Evolutionary conservation across 2,113 vertebrate genomes (phyloP).

Genomic region (Sigmodon hispidus): DNA sequence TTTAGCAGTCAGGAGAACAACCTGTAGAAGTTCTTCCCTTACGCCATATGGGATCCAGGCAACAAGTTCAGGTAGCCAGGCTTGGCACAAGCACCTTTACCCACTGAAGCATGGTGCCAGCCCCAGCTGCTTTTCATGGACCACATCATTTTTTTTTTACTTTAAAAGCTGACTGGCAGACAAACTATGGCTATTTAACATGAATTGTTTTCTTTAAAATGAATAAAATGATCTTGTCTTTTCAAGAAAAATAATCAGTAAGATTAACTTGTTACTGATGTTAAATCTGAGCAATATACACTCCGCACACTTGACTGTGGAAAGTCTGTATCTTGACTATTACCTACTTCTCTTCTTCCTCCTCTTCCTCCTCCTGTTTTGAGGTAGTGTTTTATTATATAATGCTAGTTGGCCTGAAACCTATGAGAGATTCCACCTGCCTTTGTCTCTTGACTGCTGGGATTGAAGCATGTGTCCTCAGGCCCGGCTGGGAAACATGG

Average conservation of each 20-base stretch:
- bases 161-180: neutral
- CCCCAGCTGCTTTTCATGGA: neutral
- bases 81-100: neutral
- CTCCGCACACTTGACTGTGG: neutral
- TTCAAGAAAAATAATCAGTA: neutral
- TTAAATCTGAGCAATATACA: neutral
- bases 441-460: neutral
- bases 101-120: neutral
- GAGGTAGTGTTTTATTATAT: neutral
- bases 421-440: neutral
- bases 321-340: neutral
- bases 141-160: neutral
- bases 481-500: neutral
- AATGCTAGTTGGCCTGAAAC: neutral
- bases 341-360: neutral
- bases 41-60: neutral
- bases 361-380: too few species aligned
- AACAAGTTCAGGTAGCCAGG: neutral
- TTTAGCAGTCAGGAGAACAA: neutral
- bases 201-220: constrained; percentile 19
- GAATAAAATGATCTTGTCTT: neutral
- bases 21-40: neutral
- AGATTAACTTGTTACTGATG: neutral
- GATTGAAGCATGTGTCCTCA: neutral
- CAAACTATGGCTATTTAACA: neutral